Evolutionary conservation across 1,140 invertebrate genomes (phyloP), one percentile per base, ranked within the genome.

Genomic region (Halyomorpha halys): DNA sequence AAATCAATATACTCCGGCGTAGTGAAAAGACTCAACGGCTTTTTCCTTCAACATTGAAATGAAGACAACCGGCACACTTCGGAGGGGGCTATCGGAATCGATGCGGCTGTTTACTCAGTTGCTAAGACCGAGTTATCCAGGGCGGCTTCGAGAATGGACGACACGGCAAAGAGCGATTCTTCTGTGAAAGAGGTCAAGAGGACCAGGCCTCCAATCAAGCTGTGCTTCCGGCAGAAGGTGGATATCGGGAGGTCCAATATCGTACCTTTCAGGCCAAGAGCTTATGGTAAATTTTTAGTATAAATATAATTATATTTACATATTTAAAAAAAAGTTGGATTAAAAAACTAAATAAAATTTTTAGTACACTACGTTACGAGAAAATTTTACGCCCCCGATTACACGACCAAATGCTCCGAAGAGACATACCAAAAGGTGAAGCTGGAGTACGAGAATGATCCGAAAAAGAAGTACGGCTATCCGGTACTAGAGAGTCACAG

Each of bases 311-410:
- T 2, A 21, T 3, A 11, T 39, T 4, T 39, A 39, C 4, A 39
- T n/a, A n/a, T n/a, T n/a, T n/a, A 13, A 39, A 13, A 39, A 39
- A 39, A 39, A 39, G 11, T 39, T 30, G 1, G 34, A 11, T 11
- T 18, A 2, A 51, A 8, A 11, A 39, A 53, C 15, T 59, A 30
- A 60, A 62, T 25, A 51, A 2, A 54, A 8, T 49, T 65, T 65
- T 51, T 25, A 69, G 68, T 69, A 1, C 65, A 67, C 25, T 65
- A 60, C 47, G 65, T 68, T 18, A 68, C 67, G 1, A 67, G 64
- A 14, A 69, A 69, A 59, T 69, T 69, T 59, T 65, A 69, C 61
- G 62, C 65, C n/a, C 21, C 59, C 18, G 61, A 65, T 25, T 65
- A 68, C n/a, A 54, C 59, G 34, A 56, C 6, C 45, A 45, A 34